Conservation (phyloP, 2,888 invertebrate genomes). For the Drosophila picticornis region DNA sequence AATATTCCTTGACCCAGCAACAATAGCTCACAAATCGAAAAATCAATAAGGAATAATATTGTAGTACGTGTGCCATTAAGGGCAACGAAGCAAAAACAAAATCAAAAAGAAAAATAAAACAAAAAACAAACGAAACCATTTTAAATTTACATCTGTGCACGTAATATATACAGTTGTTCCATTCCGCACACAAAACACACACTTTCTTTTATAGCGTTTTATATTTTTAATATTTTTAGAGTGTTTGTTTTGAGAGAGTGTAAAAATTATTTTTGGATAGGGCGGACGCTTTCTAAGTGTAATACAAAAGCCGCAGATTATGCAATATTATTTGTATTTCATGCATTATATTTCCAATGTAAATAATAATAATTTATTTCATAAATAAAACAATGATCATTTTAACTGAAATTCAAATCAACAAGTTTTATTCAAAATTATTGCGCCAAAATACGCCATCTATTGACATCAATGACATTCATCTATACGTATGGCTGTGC, state of each 20-base stretch:
- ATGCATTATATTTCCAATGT: conserved; percentile 80
- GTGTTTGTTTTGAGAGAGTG: conserved; percentile 69
- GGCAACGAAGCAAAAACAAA: conserved; percentile 63
- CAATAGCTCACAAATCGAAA: conserved; percentile 37
- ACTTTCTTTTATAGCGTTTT: conserved; percentile 46
- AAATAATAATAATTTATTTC: conserved; percentile 81
- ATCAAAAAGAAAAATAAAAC: conserved; percentile 2
- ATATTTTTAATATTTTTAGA: conserved; percentile 51
- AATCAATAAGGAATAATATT: conserved; percentile 48
- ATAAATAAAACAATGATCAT: conserved; percentile 75
- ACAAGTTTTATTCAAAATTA: not conserved
- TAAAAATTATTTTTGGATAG: conserved; percentile 41
- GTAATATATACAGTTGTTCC: conserved; percentile 22
- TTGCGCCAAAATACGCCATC: not conserved
- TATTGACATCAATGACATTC: not conserved
- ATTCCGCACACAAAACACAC: conserved; percentile 32
- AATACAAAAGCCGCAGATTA: conserved; percentile 58
- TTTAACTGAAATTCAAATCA: conserved; percentile 61
- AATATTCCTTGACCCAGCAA: conserved; percentile 3
- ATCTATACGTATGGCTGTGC: not conserved
- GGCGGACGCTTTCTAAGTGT: conserved; percentile 33
- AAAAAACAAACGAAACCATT: conserved; percentile 16
- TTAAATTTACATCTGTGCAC: conserved; percentile 37
- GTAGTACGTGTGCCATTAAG: conserved; percentile 75
- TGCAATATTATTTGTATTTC: conserved; percentile 79